Conservation (phyloP, 2,113 vertebrate genomes). For the Dipodomys spectabilis region DNA sequence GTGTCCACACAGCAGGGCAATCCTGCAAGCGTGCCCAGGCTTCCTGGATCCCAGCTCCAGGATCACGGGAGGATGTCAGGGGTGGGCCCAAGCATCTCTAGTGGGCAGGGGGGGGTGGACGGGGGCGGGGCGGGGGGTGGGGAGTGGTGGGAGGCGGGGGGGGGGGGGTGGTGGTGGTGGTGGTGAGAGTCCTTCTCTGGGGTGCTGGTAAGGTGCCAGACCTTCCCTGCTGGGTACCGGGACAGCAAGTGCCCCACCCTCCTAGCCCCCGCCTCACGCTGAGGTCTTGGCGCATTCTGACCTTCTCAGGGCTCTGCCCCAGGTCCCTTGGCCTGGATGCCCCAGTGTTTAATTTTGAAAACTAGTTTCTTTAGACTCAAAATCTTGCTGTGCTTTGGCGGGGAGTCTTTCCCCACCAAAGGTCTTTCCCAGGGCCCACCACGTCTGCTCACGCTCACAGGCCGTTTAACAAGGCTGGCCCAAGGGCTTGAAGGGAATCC, state of each 20-base stretch:
- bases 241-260: neutral
- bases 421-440: neutral
- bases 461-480: neutral
- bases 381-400: neutral
- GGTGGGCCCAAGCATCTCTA: neutral
- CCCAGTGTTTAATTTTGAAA: constrained; percentile 6
- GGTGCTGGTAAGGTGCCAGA: neutral
- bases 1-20: neutral
- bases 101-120: neutral
- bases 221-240: neutral
- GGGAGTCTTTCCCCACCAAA: neutral
- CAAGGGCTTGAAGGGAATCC: neutral
- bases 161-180: neutral
- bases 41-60: neutral
- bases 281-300: neutral
- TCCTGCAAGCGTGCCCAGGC: neutral
- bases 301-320: neutral
- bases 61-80: neutral
- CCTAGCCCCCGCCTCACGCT: no score
- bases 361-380: neutral
- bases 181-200: neutral
- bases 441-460: neutral
- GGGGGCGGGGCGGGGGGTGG: neutral
- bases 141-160: no score
- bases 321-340: constrained; percentile 12